Base-by-base conservation (phyloP, 2,797 vertebrate species). In the Alosa sapidissima region DNA sequence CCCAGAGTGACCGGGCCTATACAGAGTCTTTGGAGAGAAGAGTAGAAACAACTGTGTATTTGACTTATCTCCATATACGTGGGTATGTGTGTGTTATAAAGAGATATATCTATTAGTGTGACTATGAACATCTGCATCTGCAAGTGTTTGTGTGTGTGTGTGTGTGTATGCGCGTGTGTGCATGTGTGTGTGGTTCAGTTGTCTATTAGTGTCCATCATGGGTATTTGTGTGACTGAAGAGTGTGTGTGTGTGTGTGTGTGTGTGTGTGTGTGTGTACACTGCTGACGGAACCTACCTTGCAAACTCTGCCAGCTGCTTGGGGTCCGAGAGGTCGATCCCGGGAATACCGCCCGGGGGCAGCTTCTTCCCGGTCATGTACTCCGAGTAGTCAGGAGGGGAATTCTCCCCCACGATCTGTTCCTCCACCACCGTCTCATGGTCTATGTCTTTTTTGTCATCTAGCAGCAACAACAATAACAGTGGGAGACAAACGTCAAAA, bases 311-410 rank as follows among this genome's bases (percentile, higher is more conserved):
- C 94, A 99, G 94, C 88, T 99, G 98, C 91, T 99, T 99, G 82
- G 98, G 98, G 89, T 99, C 98, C 0, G 98, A 99, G 81, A 99
- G 97, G 93, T 99, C 98, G 90, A 99, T 99, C 75, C 98, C 98
- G 0, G 98, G 98, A 90, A 99, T 99, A 68, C 98, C 98, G 86
- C 98, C 98, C 78, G 98, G 98, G 87, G 98, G 98, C 88, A 99
- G 96, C 90, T 99, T 99, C 96, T 99, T 99, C 88, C 98, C 98
- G 1, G 97, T 99, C 98, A 99, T 98, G 92, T 99, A 99, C 89
- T 99, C 98, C 0, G 98, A 98, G 90, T 99, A 99, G 93, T 99
- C 98, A 1, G 98, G 98, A 83, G 98, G 97, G 11, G 98, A 99
- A 93, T 98, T 98, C 91, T 99, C 98, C 85, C 97, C 97, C 54